Evolutionary conservation across 2,113 vertebrate genomes (phyloP).

Genomic region (Tupaia chinensis): DNA sequence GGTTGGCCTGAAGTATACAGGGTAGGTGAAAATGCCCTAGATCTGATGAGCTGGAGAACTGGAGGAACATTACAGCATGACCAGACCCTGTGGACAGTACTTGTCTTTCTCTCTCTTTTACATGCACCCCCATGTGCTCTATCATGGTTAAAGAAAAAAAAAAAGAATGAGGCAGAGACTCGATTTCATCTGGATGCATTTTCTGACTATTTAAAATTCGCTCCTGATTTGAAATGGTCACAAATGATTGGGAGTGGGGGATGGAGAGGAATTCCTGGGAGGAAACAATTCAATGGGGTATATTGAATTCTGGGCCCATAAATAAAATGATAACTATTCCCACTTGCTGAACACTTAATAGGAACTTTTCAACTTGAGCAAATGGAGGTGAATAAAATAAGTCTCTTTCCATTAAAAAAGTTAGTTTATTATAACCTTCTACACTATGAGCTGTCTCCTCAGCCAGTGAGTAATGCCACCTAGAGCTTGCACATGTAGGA

Average conservation of each 20-base stretch:
- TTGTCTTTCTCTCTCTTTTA: no score
- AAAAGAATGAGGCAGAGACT: not conserved
- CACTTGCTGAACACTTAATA: conserved; percentile 2
- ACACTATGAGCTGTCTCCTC: not conserved
- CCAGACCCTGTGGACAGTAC: no score
- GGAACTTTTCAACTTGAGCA: not conserved
- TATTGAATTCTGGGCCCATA: not conserved
- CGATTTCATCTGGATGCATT: not conserved
- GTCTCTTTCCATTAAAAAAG: not conserved
- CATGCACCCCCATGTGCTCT: no score
- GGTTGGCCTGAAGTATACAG: no score
- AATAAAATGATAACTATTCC: not conserved
- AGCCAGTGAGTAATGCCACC: conserved; percentile 34
- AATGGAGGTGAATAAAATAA: not conserved
- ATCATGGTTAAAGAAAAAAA: no score
- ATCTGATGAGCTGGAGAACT: no score
- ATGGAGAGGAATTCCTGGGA: not conserved
- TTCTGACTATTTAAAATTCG: conserved; percentile 41
- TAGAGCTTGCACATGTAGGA: not conserved
- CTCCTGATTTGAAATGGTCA: conserved; percentile 43
- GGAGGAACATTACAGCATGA: no score
- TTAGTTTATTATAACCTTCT: conserved; percentile 1
- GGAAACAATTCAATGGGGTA: not conserved
- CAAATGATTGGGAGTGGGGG: conserved; percentile 16
- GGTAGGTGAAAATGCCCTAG: no score